Evolutionary conservation across 2,113 vertebrate genomes (phyloP), one percentile per base, ranked within the genome.

Genomic region (Tetrao urogallus): DNA sequence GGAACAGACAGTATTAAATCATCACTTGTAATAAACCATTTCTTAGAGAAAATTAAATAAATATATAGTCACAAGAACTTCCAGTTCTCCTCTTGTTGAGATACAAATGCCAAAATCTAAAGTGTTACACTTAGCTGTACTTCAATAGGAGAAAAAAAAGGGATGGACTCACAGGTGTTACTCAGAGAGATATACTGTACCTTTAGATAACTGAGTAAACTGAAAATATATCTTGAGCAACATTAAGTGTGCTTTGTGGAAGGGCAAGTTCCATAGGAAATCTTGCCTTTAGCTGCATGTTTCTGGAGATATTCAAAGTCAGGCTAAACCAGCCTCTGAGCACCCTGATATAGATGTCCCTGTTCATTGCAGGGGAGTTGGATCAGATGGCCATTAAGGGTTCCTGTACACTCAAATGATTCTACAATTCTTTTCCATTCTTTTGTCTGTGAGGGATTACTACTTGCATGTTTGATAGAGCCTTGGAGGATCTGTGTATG

Each of bases 131-230:
- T 75, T 45, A 77, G 48, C 67, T 72, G 3, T 40, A 48, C 20
- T 66, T 90, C 74, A 90, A 50, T 40, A 60, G 42, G 38, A 66
- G 27, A 67, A 56, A 86, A 89, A 79, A 88, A 48, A 21, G 24
- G 45, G 10, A 74, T 60, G 74, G 90, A 40, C 54, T 90, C 58
- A 63, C 21, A 82, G 45, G 42, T 65, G 86, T 95, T 90, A 89
- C 83, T 89, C 85, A 96, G 45, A 91, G 72, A 94, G 69, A 95
- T 83, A 61, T 52, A 92, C 9, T 73, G 77, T 48, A 57, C 75
- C 52, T 92, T 92, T 93, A 82, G 80, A 71, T 79, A 83, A 73
- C 32, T 52, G 40, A 63, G 61, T 54, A 92, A 93, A 73, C 74
- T 11, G 52, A 82, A 89, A 47, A 50, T 67, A 81, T 63, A 94